These are phyloP conservation scores for Mareca penelope DNA, from an alignment of 2,797 vertebrate species.

Conservation along the genomic window DNA sequence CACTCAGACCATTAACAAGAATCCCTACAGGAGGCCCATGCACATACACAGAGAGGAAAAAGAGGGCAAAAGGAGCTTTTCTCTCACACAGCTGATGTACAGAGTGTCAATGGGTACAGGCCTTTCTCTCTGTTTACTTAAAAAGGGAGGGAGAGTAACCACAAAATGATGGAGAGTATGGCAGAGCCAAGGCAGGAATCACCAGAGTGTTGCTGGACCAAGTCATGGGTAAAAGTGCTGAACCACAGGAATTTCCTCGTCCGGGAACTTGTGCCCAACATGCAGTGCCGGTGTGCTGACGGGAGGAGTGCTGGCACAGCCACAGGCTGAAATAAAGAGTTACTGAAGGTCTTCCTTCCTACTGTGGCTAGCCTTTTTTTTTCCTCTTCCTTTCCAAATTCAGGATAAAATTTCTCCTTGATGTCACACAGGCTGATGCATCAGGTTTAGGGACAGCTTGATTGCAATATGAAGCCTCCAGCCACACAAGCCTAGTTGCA, in stretches of 20 bases:
- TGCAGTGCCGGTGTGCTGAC: not conserved
- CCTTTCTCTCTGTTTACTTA: not conserved
- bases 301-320: not conserved
- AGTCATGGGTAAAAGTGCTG: not conserved
- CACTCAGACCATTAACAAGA: not conserved
- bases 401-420: not conserved
- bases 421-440: not conserved
- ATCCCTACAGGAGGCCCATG: not conserved
- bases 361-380: not conserved
- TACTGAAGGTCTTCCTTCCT: fast-evolving
- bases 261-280: not conserved
- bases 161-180: not conserved
- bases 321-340: not conserved
- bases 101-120: not conserved
- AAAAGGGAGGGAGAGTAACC: not conserved
- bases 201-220: not conserved
- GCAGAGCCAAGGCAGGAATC: not conserved
- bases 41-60: fast-evolving
- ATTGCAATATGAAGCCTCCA: not conserved
- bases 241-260: not conserved
- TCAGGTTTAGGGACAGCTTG: not conserved
- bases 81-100: not conserved
- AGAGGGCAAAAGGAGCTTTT: not conserved
- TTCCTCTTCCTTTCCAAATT: not conserved
- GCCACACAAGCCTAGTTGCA: not conserved